A percentile compares a stretch with the other conserved stretches of the same genome.
These are phyloP conservation scores for Heliothis subflexa DNA, from an alignment of 1,140 invertebrate genomes.

Conservation along the genomic window DNA sequence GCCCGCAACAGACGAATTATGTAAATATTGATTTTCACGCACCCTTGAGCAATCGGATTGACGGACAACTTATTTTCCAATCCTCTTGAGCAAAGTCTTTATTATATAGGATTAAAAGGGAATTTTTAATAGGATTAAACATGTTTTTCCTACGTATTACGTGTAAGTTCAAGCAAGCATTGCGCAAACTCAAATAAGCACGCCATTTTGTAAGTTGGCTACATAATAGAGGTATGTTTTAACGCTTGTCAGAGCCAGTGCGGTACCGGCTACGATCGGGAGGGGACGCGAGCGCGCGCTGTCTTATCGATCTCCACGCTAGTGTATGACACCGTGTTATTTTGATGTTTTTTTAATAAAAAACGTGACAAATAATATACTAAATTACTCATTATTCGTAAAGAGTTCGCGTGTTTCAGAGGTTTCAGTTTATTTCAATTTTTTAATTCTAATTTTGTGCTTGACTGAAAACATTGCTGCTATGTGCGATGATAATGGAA, in stretches of 20 bases:
- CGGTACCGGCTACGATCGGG: conserved; percentile 55
- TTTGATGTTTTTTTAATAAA: conserved; percentile 67
- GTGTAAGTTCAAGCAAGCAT: conserved; percentile 47
- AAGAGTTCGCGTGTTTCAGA: conserved; percentile 48
- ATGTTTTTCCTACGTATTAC: conserved; percentile 11
- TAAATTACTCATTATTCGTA: conserved; percentile 7
- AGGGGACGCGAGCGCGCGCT: conserved; percentile 54
- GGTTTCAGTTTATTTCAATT: conserved; percentile 49
- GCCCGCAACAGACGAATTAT: conserved; percentile 36
- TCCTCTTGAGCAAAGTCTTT: not conserved
- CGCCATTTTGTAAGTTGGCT: conserved; percentile 66
- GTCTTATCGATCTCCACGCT: conserved; percentile 59
- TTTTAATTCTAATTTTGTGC: conserved; percentile 41
- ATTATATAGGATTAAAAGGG: conserved; percentile 5
- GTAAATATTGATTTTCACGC: conserved; percentile 42
- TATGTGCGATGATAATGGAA: conserved; percentile 47
- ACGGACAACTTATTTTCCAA: not conserved
- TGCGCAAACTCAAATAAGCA: conserved; percentile 69
- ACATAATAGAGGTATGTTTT: conserved; percentile 39
- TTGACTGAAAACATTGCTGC: conserved; percentile 45
- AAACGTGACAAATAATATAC: conserved; percentile 60
- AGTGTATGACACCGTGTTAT: conserved; percentile 63
- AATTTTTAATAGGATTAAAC: conserved; percentile 10
- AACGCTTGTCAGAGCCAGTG: conserved; percentile 58
- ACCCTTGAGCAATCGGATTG: not conserved